A percentile compares a stretch with the other conserved stretches of the same genome.
Evolutionary conservation across 2,888 invertebrate species (phyloP).

Genomic region (Crematogaster levior): DNA sequence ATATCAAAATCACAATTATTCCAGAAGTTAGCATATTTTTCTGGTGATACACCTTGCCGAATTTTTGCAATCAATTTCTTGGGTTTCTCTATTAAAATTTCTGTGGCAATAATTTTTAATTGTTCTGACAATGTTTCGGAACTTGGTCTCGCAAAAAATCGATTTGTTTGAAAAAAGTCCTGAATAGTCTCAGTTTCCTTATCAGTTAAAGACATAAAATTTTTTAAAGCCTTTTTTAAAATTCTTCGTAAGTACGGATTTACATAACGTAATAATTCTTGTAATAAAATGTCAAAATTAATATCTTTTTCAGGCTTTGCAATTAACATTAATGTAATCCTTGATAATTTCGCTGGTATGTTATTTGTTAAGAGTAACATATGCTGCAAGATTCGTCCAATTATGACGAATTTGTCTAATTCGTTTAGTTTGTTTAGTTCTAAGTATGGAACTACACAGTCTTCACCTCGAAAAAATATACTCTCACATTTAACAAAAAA

Average conservation of each 20-base stretch:
- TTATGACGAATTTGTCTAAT: too few species aligned
- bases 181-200: too few species aligned
- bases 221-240: too few species aligned
- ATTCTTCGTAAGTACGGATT: too few species aligned
- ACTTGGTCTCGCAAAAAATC: slow-evolving; percentile 1
- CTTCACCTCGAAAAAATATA: slow-evolving; percentile 22
- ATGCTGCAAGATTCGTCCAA: too few species aligned
- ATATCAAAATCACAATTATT: slow-evolving; percentile 18
- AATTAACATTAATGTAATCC: too few species aligned
- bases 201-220: too few species aligned
- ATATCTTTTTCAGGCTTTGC: background rate
- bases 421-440: background rate
- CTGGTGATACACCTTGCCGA: background rate
- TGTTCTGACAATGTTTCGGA: background rate
- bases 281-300: background rate
- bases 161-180: too few species aligned
- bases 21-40: slow-evolving; percentile 14
- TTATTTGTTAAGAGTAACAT: too few species aligned
- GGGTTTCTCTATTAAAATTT: slow-evolving; percentile 6
- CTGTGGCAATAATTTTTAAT: slow-evolving; percentile 8
- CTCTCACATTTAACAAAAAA: too few species aligned
- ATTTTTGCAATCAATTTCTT: slow-evolving; percentile 7
- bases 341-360: too few species aligned
- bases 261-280: background rate
- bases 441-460: background rate